Evolutionary conservation across 2,113 vertebrate species (phyloP), one percentile per base, ranked within the genome.

Genomic region (Apaloderma vittatum): DNA sequence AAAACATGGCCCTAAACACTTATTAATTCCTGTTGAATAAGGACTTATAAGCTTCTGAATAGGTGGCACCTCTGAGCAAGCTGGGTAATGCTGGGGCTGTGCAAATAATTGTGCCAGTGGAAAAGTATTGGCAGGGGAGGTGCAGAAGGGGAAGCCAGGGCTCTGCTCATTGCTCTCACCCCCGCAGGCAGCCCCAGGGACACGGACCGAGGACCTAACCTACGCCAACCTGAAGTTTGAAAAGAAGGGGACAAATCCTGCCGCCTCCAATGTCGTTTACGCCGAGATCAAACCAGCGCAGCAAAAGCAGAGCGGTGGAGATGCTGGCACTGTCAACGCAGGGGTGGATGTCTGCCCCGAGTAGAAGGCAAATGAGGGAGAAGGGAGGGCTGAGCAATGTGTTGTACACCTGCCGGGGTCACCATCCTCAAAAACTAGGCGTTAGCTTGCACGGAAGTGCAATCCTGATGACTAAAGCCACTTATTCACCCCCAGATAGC

Each of bases 191-290:
- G 29, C 65, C 19, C 19, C 6, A 0, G 63, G 45, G 67, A 59
- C 45, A 46, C 65, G 29, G 22, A 46, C 30, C 0, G 32, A 92
- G 61, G 94, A 94, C 20, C 30, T 80, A 70, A 94, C 82, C 70
- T 96, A 94, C 3, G 66, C 55, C 61, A 85, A 70, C 46, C 78
- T 96, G 77, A 74, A 57, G 20, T 96, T 96, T 74, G 86, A 94
- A 58, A 70, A 83, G 54, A 76, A 67, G 12, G 68, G 15, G 26
- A 66, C 29, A 32, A 58, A 34, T 22, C 18, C 40, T 20, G 0
- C 61, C 12, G 18, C 74, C 30, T 81, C 68, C 3, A 19, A 81
- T 0, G 6, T 90, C 1, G 9, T 90, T 72, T 96, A 95, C 82
- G 81, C 55, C 0, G 51, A 90, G 61, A 36, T 94, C 51, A 95